Percentiles rank a stretch among this genome's conserved stretches.
Conservation (phyloP, 2,797 vertebrate genomes). For the Myiotriccus ornatus region DNA sequence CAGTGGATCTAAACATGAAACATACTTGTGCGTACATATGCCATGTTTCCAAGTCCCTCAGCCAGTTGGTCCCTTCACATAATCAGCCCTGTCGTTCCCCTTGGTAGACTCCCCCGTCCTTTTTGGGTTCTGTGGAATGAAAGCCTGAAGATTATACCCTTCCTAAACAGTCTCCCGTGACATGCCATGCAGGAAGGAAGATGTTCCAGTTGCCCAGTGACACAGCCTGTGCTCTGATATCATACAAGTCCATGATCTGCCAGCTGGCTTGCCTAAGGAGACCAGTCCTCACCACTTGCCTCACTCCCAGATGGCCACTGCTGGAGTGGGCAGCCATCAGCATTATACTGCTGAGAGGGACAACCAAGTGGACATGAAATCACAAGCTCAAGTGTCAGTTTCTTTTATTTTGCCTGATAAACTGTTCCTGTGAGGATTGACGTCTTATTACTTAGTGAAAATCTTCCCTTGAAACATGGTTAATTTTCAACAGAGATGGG, state of each 20-base stretch:
- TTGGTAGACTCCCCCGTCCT: not conserved
- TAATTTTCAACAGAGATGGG: not conserved
- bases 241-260: not conserved
- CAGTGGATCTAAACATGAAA: not conserved
- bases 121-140: not conserved
- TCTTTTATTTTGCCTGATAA: not conserved
- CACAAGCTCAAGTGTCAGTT: not conserved
- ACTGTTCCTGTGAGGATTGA: not conserved
- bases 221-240: not conserved
- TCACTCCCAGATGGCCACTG: not conserved
- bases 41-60: not conserved
- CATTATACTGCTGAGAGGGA: not conserved
- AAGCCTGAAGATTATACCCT: not conserved
- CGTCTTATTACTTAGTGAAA: not conserved
- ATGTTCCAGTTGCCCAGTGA: not conserved
- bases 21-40: accelerated
- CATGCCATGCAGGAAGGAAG: not conserved
- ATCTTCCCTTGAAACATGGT: not conserved
- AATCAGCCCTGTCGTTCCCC: not conserved
- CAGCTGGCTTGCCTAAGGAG: not conserved
- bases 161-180: not conserved
- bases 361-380: not conserved
- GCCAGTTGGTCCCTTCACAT: accelerated
- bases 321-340: not conserved
- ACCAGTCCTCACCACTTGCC: not conserved